Evolutionary conservation across 2,113 vertebrate genomes (phyloP).

Genomic region (Coregonus clupeaformis): DNA sequence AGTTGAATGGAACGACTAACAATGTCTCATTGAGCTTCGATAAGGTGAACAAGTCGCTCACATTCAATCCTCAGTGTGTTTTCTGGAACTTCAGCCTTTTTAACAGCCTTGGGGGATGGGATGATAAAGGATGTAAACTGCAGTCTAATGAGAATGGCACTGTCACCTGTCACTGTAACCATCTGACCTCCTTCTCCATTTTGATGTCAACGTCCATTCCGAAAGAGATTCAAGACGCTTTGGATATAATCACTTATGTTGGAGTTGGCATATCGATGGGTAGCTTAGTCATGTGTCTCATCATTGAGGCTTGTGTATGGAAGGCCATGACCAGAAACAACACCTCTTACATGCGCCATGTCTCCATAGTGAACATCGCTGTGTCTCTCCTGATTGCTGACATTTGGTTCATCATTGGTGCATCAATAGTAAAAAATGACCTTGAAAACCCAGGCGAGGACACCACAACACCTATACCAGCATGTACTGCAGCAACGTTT

Average conservation of each 20-base stretch:
- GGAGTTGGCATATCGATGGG: conserved; percentile 81
- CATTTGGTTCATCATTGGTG: conserved; percentile 80
- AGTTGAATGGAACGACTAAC: conserved; percentile 51
- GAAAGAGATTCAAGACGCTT: rapidly evolving
- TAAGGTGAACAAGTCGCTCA: conserved; percentile 61
- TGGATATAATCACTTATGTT: conserved; percentile 71
- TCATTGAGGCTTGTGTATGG: conserved; percentile 80
- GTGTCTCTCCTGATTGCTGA: conserved; percentile 78
- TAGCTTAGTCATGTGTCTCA: conserved; percentile 78
- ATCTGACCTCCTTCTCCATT: conserved; percentile 85
- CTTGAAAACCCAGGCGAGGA: conserved; percentile 33
- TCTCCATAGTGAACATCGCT: conserved; percentile 83
- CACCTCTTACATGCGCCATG: conserved; percentile 82
- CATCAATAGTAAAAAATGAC: conserved; percentile 41
- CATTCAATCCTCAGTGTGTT: conserved; percentile 67
- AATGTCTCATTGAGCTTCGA: conserved; percentile 70
- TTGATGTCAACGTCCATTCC: conserved; percentile 75
- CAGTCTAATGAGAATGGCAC: neutral
- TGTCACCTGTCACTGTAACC: conserved; percentile 74
- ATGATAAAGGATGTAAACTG: conserved; percentile 55
- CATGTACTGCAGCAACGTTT: conserved; percentile 81
- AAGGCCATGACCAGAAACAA: conserved; percentile 72
- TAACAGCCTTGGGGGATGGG: conserved; percentile 64
- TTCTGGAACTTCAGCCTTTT: conserved; percentile 78
- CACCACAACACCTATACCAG: conserved; percentile 2